phyloP scores from a whole-genome alignment of 1,140 invertebrate genomes.

The Psix sp. region DNA sequence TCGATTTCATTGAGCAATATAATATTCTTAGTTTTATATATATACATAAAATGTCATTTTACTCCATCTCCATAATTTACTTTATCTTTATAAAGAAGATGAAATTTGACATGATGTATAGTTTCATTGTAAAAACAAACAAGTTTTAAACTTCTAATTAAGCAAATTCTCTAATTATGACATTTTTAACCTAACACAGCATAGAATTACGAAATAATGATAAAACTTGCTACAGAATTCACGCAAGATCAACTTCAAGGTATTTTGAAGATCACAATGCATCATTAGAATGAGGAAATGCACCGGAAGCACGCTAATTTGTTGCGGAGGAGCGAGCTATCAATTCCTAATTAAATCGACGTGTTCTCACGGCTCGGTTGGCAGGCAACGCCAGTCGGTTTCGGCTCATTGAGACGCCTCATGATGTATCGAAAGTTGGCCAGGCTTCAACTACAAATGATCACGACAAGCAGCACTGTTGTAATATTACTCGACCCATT shows the following conservation, averaged over 20 bases:
- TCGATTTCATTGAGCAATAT: too few relatives aligned
- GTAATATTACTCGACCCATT: slow-evolving; percentile 68
- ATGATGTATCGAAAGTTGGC: slow-evolving; percentile 73
- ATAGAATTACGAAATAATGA: too few relatives aligned
- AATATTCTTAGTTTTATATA: too few relatives aligned
- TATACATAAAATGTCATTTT: too few relatives aligned
- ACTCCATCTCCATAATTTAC: too few relatives aligned
- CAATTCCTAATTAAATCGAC: slow-evolving; percentile 71
- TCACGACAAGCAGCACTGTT: slow-evolving; percentile 64
- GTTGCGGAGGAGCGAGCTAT: slow-evolving; percentile 59
- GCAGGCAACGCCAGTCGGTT: slow-evolving; percentile 61
- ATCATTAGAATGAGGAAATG: slow-evolving; percentile 30
- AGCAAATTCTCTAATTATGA: too few relatives aligned
- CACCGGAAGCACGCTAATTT: slow-evolving; percentile 46
- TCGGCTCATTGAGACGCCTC: slow-evolving; percentile 65
- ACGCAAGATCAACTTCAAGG: not conserved
- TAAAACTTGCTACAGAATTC: too few relatives aligned
- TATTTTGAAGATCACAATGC: slow-evolving; percentile 14
- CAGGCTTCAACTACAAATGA: slow-evolving; percentile 69
- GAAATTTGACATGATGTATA: too few relatives aligned
- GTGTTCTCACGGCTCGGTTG: slow-evolving; percentile 59
- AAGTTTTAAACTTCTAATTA: too few relatives aligned
- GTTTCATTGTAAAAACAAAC: too few relatives aligned
- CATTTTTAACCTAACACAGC: too few relatives aligned
- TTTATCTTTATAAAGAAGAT: too few relatives aligned